These are phyloP conservation scores for Telmatochromis bifrenatus DNA, from an alignment of 2,113 vertebrate genomes.

Conservation along the genomic window DNA sequence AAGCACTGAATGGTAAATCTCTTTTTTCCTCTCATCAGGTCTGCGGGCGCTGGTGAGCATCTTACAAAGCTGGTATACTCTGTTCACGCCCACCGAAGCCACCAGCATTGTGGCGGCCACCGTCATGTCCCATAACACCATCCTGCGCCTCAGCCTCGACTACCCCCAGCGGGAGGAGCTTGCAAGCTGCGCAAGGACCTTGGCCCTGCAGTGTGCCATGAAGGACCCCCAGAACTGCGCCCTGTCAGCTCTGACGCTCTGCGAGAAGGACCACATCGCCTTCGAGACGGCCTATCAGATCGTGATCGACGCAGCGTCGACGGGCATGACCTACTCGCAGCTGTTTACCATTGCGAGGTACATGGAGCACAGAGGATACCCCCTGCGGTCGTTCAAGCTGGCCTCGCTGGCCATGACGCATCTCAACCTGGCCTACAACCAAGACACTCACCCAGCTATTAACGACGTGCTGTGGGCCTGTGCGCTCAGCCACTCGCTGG, in stretches of 20 bases:
- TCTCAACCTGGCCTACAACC: slow-evolving; percentile 98
- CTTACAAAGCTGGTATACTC: slow-evolving; percentile 96
- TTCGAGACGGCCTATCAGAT: slow-evolving; percentile 99
- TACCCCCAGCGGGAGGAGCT: slow-evolving; percentile 95
- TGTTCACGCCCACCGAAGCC: slow-evolving; percentile 97
- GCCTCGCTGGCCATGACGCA: slow-evolving; percentile 95
- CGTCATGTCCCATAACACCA: slow-evolving; percentile 95
- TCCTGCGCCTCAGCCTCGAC: slow-evolving; percentile 92
- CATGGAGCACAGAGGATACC: slow-evolving; percentile 98
- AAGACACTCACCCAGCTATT: slow-evolving; percentile 97
- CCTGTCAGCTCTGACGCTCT: slow-evolving; percentile 91
- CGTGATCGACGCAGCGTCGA: slow-evolving; percentile 90
- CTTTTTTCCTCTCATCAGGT: slow-evolving; percentile 52
- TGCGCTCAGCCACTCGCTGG: slow-evolving; percentile 94
- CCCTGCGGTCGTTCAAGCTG: slow-evolving; percentile 92
- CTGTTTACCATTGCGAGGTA: slow-evolving; percentile 97
- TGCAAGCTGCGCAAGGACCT: slow-evolving; percentile 89
- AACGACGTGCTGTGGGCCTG: slow-evolving; percentile 98
- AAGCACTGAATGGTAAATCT: background rate
- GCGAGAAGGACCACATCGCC: slow-evolving; percentile 98
- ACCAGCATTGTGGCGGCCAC: slow-evolving; percentile 96
- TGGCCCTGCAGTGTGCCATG: slow-evolving; percentile 97
- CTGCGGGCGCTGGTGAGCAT: slow-evolving; percentile 94
- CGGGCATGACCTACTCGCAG: slow-evolving; percentile 95
- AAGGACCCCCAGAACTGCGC: slow-evolving; percentile 99